These are phyloP conservation scores for Diphyllodes magnificus DNA, from an alignment of 2,113 vertebrate species.

Conservation along the genomic window DNA sequence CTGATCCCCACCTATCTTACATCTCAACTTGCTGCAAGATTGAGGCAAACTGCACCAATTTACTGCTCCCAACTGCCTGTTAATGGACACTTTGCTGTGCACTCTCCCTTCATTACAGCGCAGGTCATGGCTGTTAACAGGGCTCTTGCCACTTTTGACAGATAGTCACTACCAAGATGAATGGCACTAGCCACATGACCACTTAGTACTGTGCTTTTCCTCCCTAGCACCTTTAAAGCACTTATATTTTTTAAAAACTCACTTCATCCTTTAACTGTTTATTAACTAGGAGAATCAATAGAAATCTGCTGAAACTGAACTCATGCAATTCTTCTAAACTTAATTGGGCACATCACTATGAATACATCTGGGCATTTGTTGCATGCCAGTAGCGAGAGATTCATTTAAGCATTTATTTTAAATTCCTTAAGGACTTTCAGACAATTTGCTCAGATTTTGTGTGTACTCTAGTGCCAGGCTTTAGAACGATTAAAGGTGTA, in stretches of 20 bases:
- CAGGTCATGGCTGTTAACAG: constrained; percentile 87
- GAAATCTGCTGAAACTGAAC: constrained; percentile 53
- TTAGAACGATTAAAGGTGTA: neutral
- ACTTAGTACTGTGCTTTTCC: constrained; percentile 83
- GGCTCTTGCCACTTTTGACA: constrained; percentile 83
- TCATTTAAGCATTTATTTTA: constrained; percentile 24
- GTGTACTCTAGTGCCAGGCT: neutral
- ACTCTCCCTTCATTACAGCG: constrained; percentile 82
- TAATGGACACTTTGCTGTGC: constrained; percentile 85
- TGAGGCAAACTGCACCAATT: constrained; percentile 89
- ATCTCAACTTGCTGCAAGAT: constrained; percentile 85
- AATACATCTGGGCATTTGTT: constrained; percentile 25
- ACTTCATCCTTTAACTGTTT: constrained; percentile 81
- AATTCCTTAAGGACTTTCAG: neutral
- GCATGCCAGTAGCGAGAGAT: neutral
- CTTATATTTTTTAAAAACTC: constrained; percentile 70
- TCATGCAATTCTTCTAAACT: constrained; percentile 50
- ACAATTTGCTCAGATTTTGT: neutral
- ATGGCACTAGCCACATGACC: constrained; percentile 86
- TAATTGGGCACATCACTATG: neutral
- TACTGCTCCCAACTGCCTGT: constrained; percentile 85
- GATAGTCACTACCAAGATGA: constrained; percentile 86
- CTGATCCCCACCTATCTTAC: constrained; percentile 82
- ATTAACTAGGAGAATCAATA: constrained; percentile 73
- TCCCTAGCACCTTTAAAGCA: constrained; percentile 77